Percentiles rank a stretch among this genome's conserved stretches.
These are phyloP conservation scores for Oryzias woworae DNA, from an alignment of 2,113 vertebrate species.

Conservation along the genomic window DNA sequence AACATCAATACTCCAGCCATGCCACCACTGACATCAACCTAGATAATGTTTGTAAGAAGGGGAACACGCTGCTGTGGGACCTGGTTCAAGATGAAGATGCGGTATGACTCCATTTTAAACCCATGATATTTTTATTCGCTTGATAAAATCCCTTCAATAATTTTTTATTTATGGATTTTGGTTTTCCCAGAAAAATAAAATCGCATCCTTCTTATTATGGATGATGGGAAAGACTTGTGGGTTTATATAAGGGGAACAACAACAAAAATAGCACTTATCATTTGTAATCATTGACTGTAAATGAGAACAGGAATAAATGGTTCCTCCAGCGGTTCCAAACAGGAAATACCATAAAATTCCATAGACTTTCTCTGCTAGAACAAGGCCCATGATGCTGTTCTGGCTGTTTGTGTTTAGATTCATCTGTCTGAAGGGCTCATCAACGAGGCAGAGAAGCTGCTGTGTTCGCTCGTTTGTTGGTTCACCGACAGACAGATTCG, in stretches of 20 bases:
- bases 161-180: too few relatives aligned
- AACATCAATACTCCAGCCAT: constrained; percentile 93
- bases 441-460: constrained; percentile 97
- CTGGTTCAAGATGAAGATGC: constrained; percentile 99
- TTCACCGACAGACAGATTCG: constrained; percentile 98
- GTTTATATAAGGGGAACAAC: too few relatives aligned
- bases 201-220: too few relatives aligned
- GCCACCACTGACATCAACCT: constrained; percentile 97
- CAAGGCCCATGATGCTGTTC: neutral
- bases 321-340: too few relatives aligned
- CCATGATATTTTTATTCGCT: too few relatives aligned
- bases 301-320: too few relatives aligned
- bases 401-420: constrained; percentile 78
- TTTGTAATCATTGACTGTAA: too few relatives aligned
- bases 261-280: too few relatives aligned
- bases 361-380: neutral
- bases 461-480: constrained; percentile 98
- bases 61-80: constrained; percentile 98
- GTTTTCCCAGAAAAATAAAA: too few relatives aligned
- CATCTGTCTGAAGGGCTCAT: constrained; percentile 98
- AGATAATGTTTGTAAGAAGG: constrained; percentile 99
- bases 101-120: constrained; percentile 71
- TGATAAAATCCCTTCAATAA: too few relatives aligned
- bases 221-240: too few relatives aligned
- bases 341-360: too few relatives aligned